phyloP scores from a whole-genome alignment of 37 sponge, comb jelly and placozoan genomes.

The Oscarella lobularis region DNA sequence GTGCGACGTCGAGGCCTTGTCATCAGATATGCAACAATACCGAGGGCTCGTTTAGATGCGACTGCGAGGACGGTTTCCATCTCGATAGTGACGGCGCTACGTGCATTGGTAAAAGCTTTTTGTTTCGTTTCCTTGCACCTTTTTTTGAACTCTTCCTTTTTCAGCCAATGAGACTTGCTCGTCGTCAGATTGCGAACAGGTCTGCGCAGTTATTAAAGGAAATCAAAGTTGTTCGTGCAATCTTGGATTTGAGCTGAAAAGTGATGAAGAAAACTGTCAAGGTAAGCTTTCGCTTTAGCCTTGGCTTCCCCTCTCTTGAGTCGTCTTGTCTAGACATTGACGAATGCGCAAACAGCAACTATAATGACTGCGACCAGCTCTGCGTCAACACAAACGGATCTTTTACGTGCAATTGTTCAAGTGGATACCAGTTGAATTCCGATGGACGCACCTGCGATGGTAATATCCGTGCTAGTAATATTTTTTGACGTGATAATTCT shows the following conservation, averaged over 20 bases:
- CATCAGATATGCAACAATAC: conserved; percentile 10
- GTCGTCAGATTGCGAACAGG: background rate
- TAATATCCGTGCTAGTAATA: no score
- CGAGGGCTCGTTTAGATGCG: conserved; percentile 13
- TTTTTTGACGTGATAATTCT: no score
- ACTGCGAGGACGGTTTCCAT: background rate
- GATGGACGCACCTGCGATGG: conserved; percentile 10
- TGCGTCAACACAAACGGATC: conserved; percentile 14
- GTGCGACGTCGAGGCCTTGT: conserved; percentile 1
- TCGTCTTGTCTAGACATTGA: no score
- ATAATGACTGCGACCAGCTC: conserved; percentile 5
- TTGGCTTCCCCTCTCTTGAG: no score
- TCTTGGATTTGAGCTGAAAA: background rate
- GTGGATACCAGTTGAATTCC: conserved; percentile 10
- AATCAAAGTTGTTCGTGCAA: background rate
- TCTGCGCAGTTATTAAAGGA: background rate
- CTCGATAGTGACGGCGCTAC: background rate
- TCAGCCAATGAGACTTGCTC: background rate
- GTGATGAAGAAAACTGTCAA: background rate
- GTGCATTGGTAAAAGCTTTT: background rate
- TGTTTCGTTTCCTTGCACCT: no score
- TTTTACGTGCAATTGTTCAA: conserved; percentile 8
- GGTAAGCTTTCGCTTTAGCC: background rate
- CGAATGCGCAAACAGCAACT: conserved; percentile 7
- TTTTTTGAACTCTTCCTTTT: no score